These are phyloP conservation scores for Girardinichthys multiradiatus DNA, from an alignment of 2,113 vertebrate genomes.

Conservation along the genomic window DNA sequence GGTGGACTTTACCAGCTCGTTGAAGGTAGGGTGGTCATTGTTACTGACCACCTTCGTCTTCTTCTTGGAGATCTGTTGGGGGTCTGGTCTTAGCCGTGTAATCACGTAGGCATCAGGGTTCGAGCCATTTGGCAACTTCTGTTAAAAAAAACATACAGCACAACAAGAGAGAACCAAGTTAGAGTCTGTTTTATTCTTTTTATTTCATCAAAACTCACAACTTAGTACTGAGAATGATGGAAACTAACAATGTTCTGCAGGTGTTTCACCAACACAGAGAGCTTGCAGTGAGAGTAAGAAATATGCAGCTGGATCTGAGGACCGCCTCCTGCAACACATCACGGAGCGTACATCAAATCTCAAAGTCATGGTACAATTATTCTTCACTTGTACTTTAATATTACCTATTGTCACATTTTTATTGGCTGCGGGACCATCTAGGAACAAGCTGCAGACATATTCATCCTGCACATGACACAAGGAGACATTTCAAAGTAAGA, in stretches of 20 bases:
- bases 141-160: conserved; percentile 13
- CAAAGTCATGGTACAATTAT: not conserved
- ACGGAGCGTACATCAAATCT: not conserved
- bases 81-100: conserved; percentile 84
- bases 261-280: conserved; percentile 88
- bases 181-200: not conserved
- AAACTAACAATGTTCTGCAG: conserved; percentile 88
- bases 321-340: conserved; percentile 41
- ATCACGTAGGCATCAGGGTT: conserved; percentile 85
- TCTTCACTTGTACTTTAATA: not conserved
- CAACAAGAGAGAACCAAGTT: not conserved
- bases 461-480: conserved; percentile 81
- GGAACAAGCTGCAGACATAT: conserved; percentile 84
- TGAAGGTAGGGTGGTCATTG: conserved; percentile 87
- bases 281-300: conserved; percentile 70
- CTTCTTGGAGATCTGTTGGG: conserved; percentile 75
- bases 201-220: not conserved
- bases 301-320: conserved; percentile 84
- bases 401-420: conserved; percentile 45
- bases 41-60: conserved; percentile 87
- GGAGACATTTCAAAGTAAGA: conserved; percentile 10
- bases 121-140: conserved; percentile 86
- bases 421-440: conserved; percentile 76
- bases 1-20: conserved; percentile 83
- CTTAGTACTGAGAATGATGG: not conserved